Conservation (phyloP, 2,797 vertebrate genomes). For the Calcarius lapponicus region DNA sequence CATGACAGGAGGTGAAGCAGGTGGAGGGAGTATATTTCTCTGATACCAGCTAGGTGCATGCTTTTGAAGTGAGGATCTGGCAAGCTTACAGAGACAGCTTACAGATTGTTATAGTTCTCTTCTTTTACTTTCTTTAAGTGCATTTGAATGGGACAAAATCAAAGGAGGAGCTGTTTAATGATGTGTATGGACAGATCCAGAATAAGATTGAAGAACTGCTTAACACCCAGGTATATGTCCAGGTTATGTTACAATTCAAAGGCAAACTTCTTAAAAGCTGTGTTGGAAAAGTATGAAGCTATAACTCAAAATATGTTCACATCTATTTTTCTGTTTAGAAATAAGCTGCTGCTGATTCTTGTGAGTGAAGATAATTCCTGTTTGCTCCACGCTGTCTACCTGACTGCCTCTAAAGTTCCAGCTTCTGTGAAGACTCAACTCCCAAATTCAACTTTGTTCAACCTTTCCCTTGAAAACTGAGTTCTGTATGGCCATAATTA, state of each 20-base stretch:
- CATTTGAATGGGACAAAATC: conserved; percentile 88
- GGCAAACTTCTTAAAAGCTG: not conserved
- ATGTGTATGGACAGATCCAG: conserved; percentile 84
- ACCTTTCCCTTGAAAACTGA: not conserved
- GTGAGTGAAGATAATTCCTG: conserved; percentile 30
- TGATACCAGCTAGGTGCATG: not conserved
- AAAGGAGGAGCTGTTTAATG: conserved; percentile 86
- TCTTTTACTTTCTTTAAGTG: conserved; percentile 73
- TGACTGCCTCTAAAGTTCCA: conserved; percentile 53
- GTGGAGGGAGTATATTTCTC: not conserved
- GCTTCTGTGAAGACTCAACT: conserved; percentile 69
- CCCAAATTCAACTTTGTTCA: not conserved
- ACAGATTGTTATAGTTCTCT: not conserved
- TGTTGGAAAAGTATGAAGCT: not conserved
- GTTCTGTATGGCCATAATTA: conserved; percentile 45
- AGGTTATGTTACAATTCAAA: not conserved
- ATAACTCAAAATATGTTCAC: not conserved
- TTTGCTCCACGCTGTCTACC: conserved; percentile 22
- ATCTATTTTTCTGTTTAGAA: conserved; percentile 1
- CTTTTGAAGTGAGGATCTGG: not conserved
- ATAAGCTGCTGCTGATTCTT: conserved; percentile 1
- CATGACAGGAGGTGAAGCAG: not conserved
- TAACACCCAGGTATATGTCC: conserved; percentile 39
- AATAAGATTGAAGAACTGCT: conserved; percentile 81
- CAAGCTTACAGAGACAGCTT: not conserved